phyloP scores from a whole-genome alignment of 2,797 vertebrate genomes.

The Danio jaintianensis region DNA sequence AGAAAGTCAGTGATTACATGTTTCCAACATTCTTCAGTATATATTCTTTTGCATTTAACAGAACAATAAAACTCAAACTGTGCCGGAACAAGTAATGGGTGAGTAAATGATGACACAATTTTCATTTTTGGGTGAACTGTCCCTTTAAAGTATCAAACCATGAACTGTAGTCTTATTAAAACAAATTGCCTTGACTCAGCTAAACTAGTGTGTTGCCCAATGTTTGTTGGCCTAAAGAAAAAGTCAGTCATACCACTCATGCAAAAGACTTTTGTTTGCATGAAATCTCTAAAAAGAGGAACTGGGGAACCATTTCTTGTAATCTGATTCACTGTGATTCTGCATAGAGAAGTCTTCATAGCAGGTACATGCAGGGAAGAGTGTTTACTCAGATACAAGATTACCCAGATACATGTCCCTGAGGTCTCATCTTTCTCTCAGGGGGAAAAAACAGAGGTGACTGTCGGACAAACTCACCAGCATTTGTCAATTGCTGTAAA shows the following conservation, averaged over 20 bases:
- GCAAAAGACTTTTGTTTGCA: not conserved
- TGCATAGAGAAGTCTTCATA: not conserved
- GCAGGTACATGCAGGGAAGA: not conserved
- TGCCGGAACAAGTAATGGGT: too few species aligned
- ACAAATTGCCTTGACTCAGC: conserved; percentile 1
- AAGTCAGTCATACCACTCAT: not conserved
- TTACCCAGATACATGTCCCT: conserved; percentile 57
- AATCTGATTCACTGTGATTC: not conserved
- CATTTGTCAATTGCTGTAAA: conserved; percentile 18
- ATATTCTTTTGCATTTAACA: too few species aligned
- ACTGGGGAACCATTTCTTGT: not conserved
- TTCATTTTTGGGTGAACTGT: too few species aligned
- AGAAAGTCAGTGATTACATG: too few species aligned
- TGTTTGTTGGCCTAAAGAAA: conserved; percentile 15
- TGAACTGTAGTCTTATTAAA: not conserved
- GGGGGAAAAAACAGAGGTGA: conserved; percentile 47
- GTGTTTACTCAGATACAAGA: conserved; percentile 46
- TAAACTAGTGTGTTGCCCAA: not conserved
- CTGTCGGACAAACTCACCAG: conserved; percentile 23
- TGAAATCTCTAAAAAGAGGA: not conserved
- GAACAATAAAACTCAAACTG: too few species aligned
- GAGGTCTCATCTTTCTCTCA: conserved; percentile 52
- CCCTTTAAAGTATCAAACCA: not conserved
- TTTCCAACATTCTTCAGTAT: too few species aligned
- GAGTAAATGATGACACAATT: too few species aligned